Evolutionary conservation across 2,888 invertebrate species (phyloP), one percentile per base, ranked within the genome.

Genomic region (Cephus pygmeus): DNA sequence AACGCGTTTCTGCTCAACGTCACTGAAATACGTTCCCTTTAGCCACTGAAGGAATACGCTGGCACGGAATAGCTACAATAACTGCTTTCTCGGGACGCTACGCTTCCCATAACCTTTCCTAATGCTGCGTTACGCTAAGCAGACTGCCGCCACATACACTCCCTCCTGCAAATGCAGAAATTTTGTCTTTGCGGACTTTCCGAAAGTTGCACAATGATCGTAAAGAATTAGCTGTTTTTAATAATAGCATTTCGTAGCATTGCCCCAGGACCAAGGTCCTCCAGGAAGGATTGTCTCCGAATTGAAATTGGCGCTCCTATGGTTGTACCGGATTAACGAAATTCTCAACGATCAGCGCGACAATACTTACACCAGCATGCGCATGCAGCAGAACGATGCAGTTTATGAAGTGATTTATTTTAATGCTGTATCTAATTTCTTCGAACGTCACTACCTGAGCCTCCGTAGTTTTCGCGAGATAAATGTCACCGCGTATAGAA

Each of bases 1-100:
- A 69, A 77, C 80, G 80, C 82, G 80, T 81, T 84, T 82, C 83
- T 79, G 81, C 73, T 77, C 74, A 79, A 81, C 84, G 80, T 81
- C 71, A 80, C 79, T 76, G 75, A 75, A 76, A 83, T 83, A 82
- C 81, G 81, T 84, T 83, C 33, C 23, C 75, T 79, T 77, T 82
- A 81, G 82, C 81, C 81, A 80, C 76, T 23, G 36, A 69, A 73
- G 77, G 75, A 79, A 81, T 79, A 81, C 75, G 76, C 71, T 73
- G 74, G 34, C 73, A 77, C 76, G 76, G 75, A 80, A 80, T 80
- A 78, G 78, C 77, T 76, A 75, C 69, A 75, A 79, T 78, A 69
- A 56, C 40, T 56, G 40, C 40, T 56, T 56, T 23, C 40, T 56
- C 9, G 6, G 40, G 40, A 23, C 40, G 71, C 31, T 31, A 30